Conservation (phyloP, 2,888 invertebrate genomes). For the Diarsia brunnea region DNA sequence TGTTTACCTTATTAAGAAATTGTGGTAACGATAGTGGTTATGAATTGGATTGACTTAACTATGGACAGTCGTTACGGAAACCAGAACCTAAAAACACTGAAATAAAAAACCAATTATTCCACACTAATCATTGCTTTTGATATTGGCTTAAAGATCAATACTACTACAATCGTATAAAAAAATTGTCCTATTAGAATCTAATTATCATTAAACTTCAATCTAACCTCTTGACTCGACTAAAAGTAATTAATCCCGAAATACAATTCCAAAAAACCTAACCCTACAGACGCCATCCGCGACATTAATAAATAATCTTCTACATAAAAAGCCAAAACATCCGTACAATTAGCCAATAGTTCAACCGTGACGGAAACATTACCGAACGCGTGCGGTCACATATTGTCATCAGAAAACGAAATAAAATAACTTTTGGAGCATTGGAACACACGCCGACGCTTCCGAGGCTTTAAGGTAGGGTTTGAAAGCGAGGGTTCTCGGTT, state of each 20-base stretch:
- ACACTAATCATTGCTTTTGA: neutral
- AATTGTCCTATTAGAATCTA: neutral
- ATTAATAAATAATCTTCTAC: slow-evolving; percentile 29
- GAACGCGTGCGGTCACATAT: slow-evolving; percentile 67
- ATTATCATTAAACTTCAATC: neutral
- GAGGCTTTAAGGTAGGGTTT: slow-evolving; percentile 48
- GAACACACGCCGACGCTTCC: slow-evolving; percentile 70
- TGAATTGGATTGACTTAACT: neutral
- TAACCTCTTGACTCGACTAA: neutral
- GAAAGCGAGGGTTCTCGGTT: slow-evolving; percentile 31
- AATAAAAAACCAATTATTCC: neutral
- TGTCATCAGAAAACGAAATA: slow-evolving; percentile 64
- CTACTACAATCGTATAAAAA: neutral
- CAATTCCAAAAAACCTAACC: slow-evolving; percentile 15
- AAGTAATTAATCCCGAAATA: slow-evolving; percentile 1
- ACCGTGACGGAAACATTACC: slow-evolving; percentile 73
- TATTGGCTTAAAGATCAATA: neutral
- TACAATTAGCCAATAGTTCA: slow-evolving; percentile 70
- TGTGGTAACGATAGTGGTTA: too few species aligned
- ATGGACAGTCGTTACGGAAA: neutral
- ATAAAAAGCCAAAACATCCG: slow-evolving; percentile 52
- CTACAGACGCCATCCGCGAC: neutral
- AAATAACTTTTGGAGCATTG: slow-evolving; percentile 56
- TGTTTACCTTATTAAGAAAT: too few species aligned
- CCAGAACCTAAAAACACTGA: neutral